Percentiles rank a stretch among this genome's conserved stretches.
Evolutionary conservation across 2,888 invertebrate species (phyloP).

Genomic region (Encarsia formosa): DNA sequence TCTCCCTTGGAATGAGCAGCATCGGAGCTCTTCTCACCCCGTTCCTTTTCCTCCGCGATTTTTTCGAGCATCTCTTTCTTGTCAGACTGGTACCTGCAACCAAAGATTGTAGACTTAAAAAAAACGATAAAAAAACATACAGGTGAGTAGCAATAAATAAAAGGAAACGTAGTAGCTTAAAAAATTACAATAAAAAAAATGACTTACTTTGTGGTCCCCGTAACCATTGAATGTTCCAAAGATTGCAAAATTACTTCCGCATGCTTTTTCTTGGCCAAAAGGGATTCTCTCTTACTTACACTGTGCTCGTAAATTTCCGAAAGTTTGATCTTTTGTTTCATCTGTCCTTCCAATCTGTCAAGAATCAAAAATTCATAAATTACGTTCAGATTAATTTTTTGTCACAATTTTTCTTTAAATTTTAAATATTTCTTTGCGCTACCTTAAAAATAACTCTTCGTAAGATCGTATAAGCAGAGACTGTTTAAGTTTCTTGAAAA

Average conservation of each 20-base stretch:
- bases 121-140: background rate
- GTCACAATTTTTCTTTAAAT: background rate
- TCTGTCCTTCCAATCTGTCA: constrained; percentile 55
- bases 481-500: constrained; percentile 49
- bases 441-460: constrained; percentile 52
- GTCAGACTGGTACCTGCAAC: constrained; percentile 53
- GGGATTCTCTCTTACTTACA: constrained; percentile 52
- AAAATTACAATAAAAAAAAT: background rate
- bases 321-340: constrained; percentile 54
- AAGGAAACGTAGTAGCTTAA: background rate
- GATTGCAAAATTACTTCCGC: constrained; percentile 54
- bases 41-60: constrained; percentile 51
- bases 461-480: constrained; percentile 49
- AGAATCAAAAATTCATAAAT: too few species aligned
- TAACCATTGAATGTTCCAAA: constrained; percentile 51
- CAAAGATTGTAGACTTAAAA: background rate
- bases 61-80: constrained; percentile 53
- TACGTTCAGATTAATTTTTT: background rate
- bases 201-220: constrained; percentile 39
- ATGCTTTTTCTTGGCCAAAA: constrained; percentile 55
- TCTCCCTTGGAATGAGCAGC: constrained; percentile 54
- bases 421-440: constrained; percentile 7
- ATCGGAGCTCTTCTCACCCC: constrained; percentile 49
- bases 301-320: constrained; percentile 52
- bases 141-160: constrained; percentile 29